A percentile compares a stretch with the other conserved stretches of the same genome.
phyloP scores from a whole-genome alignment of 2,797 vertebrate species.

The Anguilla pacifica region DNA sequence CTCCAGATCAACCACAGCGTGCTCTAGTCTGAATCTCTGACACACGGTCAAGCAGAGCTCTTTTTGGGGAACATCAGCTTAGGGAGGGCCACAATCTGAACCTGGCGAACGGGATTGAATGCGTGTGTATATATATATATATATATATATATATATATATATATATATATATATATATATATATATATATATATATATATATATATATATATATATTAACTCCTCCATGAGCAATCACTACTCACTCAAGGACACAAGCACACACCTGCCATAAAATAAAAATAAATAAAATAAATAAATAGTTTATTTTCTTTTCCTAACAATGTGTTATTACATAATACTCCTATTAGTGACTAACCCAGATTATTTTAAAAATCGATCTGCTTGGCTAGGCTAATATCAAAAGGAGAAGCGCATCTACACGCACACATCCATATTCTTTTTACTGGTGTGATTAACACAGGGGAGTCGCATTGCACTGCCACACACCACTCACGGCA shows the following conservation, averaged over 20 bases:
- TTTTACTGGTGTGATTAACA: constrained; percentile 40
- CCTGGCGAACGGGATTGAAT: neutral
- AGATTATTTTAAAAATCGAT: constrained; percentile 22
- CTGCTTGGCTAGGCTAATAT: constrained; percentile 32
- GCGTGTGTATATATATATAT: too few species aligned
- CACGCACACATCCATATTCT: constrained; percentile 36
- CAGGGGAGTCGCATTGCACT: constrained; percentile 30
- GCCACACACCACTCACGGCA: constrained; percentile 40
- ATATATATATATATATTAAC: too few species aligned
- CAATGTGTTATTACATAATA: neutral
- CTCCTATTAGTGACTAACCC: neutral
- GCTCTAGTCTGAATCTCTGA: neutral
- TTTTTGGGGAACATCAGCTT: neutral
- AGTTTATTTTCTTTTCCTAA: neutral
- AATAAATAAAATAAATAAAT: neutral
- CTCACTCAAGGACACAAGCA: neutral
- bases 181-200: too few species aligned
- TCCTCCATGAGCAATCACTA: neutral
- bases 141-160: too few species aligned
- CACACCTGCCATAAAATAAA: neutral
- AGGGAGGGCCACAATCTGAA: neutral
- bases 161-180: too few species aligned
- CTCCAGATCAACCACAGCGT: neutral
- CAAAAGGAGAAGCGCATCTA: neutral
- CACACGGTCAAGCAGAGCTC: neutral